These are phyloP conservation scores for Cotesia typhae DNA, from an alignment of 1,140 invertebrate species.

Conservation along the genomic window DNA sequence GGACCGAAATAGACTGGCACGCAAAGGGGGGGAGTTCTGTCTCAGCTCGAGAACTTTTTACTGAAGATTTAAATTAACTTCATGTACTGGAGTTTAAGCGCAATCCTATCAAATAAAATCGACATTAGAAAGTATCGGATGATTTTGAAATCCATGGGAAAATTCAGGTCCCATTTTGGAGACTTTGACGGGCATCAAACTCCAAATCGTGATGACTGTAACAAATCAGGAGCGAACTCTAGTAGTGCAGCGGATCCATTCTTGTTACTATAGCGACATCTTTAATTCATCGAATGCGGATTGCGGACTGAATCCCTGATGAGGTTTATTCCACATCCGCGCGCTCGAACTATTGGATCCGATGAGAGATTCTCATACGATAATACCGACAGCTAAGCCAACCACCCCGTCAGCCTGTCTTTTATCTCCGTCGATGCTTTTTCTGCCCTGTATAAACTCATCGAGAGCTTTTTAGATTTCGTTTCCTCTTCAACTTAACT, in stretches of 20 bases:
- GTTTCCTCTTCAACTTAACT: slow-evolving; percentile 23
- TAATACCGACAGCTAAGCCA: slow-evolving; percentile 46
- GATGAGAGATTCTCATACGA: slow-evolving; percentile 61
- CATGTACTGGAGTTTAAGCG: too few relatives aligned
- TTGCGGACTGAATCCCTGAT: slow-evolving; percentile 64
- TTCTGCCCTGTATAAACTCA: slow-evolving; percentile 45
- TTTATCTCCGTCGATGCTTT: slow-evolving; percentile 31
- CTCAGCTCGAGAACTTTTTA: background rate
- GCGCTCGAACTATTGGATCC: slow-evolving; percentile 62
- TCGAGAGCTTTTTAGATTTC: slow-evolving; percentile 47
- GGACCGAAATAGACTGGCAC: slow-evolving; percentile 26
- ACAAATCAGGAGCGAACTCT: slow-evolving; percentile 13
- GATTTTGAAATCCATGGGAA: too few relatives aligned
- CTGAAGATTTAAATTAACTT: too few relatives aligned
- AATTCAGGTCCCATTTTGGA: too few relatives aligned
- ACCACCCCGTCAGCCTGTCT: slow-evolving; percentile 26
- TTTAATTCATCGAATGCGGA: slow-evolving; percentile 67
- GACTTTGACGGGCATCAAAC: too few relatives aligned
- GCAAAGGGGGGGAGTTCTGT: background rate
- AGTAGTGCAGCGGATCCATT: slow-evolving; percentile 49
- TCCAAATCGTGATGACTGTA: too few relatives aligned
- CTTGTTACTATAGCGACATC: slow-evolving; percentile 65
- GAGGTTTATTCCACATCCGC: slow-evolving; percentile 65
- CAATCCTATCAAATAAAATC: too few relatives aligned
- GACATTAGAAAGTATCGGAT: too few relatives aligned